Evolutionary conservation across 2,797 vertebrate genomes (phyloP).

Genomic region (Hippocampus kuda): DNA sequence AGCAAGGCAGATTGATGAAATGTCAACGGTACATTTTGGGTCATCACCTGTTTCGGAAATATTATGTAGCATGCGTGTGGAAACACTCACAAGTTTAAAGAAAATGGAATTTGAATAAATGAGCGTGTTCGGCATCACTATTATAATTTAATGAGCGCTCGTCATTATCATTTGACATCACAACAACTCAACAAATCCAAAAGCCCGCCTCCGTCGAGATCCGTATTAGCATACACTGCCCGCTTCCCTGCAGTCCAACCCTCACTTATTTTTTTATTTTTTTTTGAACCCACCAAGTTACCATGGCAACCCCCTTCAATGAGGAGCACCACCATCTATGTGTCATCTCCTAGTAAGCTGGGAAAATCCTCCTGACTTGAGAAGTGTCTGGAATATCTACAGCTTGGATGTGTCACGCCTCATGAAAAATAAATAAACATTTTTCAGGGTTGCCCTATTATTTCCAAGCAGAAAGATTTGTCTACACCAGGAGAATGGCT

Average conservation of each 20-base stretch:
- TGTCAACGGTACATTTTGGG: neutral
- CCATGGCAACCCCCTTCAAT: constrained; percentile 64
- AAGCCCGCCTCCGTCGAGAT: constrained; percentile 14
- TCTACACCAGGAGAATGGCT: neutral
- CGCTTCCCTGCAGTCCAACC: constrained; percentile 48
- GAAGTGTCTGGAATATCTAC: constrained; percentile 35
- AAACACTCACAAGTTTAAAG: neutral
- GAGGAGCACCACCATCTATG: constrained; percentile 50
- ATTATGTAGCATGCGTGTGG: neutral
- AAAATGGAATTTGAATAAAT: neutral
- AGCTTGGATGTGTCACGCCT: constrained; percentile 15
- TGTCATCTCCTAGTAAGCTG: constrained; percentile 37
- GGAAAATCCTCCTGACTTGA: constrained; percentile 34
- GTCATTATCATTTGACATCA: neutral
- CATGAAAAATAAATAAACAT: neutral
- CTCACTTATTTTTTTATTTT: constrained; percentile 19
- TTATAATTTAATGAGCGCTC: neutral
- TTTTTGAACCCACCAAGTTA: constrained; percentile 57
- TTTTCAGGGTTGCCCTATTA: neutral
- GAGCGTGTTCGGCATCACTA: neutral
- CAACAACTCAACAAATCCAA: neutral
- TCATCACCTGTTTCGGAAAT: neutral
- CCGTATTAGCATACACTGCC: constrained; percentile 52
- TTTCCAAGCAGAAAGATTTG: neutral
- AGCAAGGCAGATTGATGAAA: neutral